Base-by-base conservation (phyloP, 2,888 invertebrate genomes). In the Temnothorax unifasciatus region DNA sequence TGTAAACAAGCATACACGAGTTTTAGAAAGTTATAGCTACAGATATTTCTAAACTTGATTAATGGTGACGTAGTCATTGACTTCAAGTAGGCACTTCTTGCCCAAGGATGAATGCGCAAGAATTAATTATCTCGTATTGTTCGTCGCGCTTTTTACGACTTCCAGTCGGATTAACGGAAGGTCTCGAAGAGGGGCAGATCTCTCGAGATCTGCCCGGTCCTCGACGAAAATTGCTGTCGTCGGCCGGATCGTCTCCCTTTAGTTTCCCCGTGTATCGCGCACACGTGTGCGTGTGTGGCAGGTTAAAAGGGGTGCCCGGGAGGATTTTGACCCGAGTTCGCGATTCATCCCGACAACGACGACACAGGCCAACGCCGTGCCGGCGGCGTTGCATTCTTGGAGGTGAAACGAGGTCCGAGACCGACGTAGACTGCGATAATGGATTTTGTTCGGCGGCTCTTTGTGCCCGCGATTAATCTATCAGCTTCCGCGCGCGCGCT, bases 71-170 rank as follows among this genome's bases (percentile, higher is more conserved):
- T 6, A 34, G 34, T 34, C 34, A 6, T 34, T 34, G 15, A 29
- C 15, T 34, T n/a, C 41, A 41, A 69, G 29, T 44, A 25, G 29
- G 5, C 15, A 44, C 29, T 57, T 41, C 1, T 44, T 68, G 4
- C 3, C 13, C 15, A 52, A 15, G 8, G 13, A 29, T 59, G 15
- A 54, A 29, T 38, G 8, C 41, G 8, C 15, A 29, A 52, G 74
- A 86, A 85, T 87, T 87, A 86, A 89, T 89, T 87, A 87, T 84
- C 85, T 88, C 87, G 87, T 73, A 79, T 63, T 75, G 85, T 59
- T 85, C 77, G 71, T 76, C 47, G 69, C 76, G 77, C 84, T 85
- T 83, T 83, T 84, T 84, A 73, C 79, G 82, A 82, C 83, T 85
- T 81, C 41, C 76, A 57, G 59, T 25, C 47, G 76, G 69, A 84